Evolutionary conservation across 2,797 vertebrate species (phyloP).

Genomic region (Podargus strigoides): DNA sequence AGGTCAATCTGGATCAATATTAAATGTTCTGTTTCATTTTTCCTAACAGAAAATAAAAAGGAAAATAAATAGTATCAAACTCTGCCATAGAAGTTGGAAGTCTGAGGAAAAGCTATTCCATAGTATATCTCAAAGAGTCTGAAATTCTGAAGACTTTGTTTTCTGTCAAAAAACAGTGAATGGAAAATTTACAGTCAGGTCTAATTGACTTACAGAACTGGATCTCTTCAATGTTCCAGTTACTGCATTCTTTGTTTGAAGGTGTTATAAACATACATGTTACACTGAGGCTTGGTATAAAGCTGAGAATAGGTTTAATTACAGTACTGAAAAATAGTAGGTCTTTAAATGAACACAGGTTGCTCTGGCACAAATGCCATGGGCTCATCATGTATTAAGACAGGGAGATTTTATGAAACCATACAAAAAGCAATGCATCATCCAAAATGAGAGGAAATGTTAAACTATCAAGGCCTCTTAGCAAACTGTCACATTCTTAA

Average conservation of each 20-base stretch:
- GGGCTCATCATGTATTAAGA: neutral
- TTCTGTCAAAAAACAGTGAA: neutral
- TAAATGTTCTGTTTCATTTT: neutral
- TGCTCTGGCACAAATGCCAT: neutral
- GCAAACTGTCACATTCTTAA: neutral
- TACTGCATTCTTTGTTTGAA: neutral
- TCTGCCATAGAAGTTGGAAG: neutral
- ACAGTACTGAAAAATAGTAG: neutral
- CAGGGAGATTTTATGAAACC: neutral
- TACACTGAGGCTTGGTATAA: neutral
- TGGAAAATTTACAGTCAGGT: neutral
- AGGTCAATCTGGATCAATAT: neutral
- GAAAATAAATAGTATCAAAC: neutral
- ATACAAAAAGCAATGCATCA: neutral
- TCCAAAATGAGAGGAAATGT: neutral
- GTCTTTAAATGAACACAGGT: neutral
- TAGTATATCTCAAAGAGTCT: neutral
- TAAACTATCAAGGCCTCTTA: neutral
- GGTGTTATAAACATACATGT: neutral
- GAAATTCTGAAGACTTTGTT: neutral
- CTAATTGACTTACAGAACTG: neutral
- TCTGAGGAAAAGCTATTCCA: neutral
- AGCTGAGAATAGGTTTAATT: neutral
- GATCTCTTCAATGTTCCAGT: neutral
- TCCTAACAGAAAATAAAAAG: neutral